phyloP scores from a whole-genome alignment of 2,113 vertebrate genomes.

The Prolemur simus region DNA sequence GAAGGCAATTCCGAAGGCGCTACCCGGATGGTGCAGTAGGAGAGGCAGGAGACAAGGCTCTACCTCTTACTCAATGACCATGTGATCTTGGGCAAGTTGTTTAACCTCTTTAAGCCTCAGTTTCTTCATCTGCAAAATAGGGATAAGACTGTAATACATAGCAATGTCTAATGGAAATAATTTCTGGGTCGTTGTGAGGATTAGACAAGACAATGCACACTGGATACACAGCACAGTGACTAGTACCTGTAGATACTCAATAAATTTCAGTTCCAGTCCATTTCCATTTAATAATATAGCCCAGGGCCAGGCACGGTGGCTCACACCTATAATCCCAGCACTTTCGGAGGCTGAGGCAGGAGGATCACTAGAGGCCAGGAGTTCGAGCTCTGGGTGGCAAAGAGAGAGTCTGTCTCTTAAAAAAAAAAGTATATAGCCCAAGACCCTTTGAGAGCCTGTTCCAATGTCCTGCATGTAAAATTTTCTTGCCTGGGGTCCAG shows the following conservation, averaged over 20 bases:
- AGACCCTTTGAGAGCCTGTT: background rate
- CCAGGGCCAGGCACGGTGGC: background rate
- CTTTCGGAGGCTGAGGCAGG: too few species aligned
- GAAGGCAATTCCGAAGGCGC: background rate
- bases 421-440: too few species aligned
- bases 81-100: constrained; percentile 4
- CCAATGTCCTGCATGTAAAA: background rate
- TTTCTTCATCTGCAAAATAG: background rate
- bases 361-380: too few species aligned
- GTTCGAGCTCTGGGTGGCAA: too few species aligned
- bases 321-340: too few species aligned
- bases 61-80: background rate
- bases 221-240: background rate
- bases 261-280: background rate
- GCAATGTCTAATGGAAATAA: background rate
- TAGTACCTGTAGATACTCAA: background rate
- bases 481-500: background rate
- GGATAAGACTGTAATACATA: background rate
- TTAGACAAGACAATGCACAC: background rate
- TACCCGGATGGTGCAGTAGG: fast-evolving
- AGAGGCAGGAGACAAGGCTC: background rate
- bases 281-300: background rate
- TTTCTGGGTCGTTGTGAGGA: background rate
- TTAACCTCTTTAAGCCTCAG: background rate
- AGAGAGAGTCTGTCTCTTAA: too few species aligned